Base-by-base conservation (phyloP, 2,797 vertebrate genomes). In the Antrozous pallidus region DNA sequence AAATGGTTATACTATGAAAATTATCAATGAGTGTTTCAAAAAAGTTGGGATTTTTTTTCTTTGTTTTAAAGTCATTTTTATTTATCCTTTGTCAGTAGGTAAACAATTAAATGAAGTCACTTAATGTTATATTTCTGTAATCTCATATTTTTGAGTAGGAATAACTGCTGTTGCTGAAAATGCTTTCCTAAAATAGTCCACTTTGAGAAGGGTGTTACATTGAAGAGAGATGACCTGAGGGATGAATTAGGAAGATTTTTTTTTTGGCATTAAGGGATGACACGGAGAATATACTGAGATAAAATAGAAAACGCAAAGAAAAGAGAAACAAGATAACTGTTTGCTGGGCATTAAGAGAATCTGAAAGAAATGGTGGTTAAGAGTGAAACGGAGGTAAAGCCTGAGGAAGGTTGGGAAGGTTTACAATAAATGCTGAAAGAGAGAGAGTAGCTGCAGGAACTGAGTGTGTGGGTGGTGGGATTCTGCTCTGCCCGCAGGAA, bases 101-200 rank as follows among this genome's bases (percentile, higher is more conserved):
- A 31, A 74, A 71, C 51, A 70, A 87, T 84, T 82, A 75, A 73
- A 13, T n/a, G 28, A 85, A 88, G 14, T 92, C 83, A 67, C 73
- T 93, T 82, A 75, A 49, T 90, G 38, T 69, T 56, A 6, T 11
- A 28, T 91, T 73, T 75, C 54, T 47, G 63, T 51, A 11, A 11
- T 58, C 22, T 79, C 65, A 14, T 79, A 2, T 54, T 91, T 81
- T 87, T 67, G n/a, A 74, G 8, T 54, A 56, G 33, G n/a, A 63
- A 79, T 26, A 40, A 73, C 33, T n/a, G 56, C 70, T 73, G 14
- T 80, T 63, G 40, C 71, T 45, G 51, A 69, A 91, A 94, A 92
- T 36, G 5, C 18, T 77, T 94, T 45, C 42, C 26, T 84, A n/a
- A 86, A 87, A 42, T 42, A 90, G 91, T 84, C 63, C 28, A 4